Conservation (phyloP, 2,888 invertebrate species). For the Drosophila recens region DNA sequence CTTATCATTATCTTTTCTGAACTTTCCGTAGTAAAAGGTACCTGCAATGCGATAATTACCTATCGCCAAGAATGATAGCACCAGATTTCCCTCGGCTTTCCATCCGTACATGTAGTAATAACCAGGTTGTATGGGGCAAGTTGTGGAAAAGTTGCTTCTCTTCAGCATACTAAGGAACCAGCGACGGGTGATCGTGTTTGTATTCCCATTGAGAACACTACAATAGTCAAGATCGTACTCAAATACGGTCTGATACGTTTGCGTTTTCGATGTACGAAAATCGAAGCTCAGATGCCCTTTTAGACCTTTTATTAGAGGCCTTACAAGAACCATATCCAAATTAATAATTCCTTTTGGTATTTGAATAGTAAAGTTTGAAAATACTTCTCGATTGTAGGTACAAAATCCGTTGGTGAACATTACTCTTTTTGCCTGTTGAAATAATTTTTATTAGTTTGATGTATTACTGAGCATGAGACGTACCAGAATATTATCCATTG, state of each 20-base stretch:
- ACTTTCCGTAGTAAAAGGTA: constrained; percentile 15
- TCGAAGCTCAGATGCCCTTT: constrained; percentile 9
- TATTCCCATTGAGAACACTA: background rate
- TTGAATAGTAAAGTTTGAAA: constrained; percentile 10
- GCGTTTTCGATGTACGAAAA: constrained; percentile 1
- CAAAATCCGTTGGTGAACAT: background rate
- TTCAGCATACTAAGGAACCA: constrained; percentile 11
- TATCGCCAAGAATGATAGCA: constrained; percentile 7
- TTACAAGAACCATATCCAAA: background rate
- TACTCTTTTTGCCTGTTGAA: constrained; percentile 4
- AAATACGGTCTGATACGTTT: background rate
- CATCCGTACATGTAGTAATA: constrained; percentile 12
- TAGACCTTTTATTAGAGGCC: background rate
- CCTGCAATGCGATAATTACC: constrained; percentile 10
- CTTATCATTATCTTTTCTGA: background rate
- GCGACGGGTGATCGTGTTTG: background rate
- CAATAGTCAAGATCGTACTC: constrained; percentile 18
- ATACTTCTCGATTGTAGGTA: background rate
- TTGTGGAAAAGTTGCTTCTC: constrained; percentile 1
- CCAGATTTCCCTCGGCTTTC: constrained; percentile 6
- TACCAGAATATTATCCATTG: constrained; percentile 5
- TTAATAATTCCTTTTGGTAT: constrained; percentile 1
- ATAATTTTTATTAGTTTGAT: background rate
- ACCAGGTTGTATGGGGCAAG: constrained; percentile 7
- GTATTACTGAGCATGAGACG: background rate